Base-by-base conservation (phyloP, 2,797 vertebrate genomes). In the Siniperca undulata region DNA sequence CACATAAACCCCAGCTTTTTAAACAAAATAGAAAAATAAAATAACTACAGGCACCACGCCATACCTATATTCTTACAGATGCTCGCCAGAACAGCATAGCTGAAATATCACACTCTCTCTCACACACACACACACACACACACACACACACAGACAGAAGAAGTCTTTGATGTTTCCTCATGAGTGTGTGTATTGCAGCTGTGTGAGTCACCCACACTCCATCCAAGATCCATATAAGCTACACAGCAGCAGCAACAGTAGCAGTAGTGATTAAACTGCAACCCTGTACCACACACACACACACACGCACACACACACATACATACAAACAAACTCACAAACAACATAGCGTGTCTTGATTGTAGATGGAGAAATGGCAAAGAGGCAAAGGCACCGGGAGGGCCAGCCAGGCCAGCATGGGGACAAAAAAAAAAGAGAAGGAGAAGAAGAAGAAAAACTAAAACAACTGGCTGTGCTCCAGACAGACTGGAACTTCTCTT, bases 401-500 rank as follows among this genome's bases (percentile, higher is more conserved):
- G 93, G 93, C 89, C 71, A 81, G 74, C 62, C 69, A 59, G 65
- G 70, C 67, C 67, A 76, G 77, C 44, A 78, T 40, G 68, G 44
- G 34, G 71, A 85, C n/a, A 22, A 74, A 70, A 69, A 77, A 72
- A 64, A 50, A 48, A 70, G 24, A 36, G 53, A 72, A 64, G 7
- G 78, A 60, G 55, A 30, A 87, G 46, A 74, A 81, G 70, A 90
- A 64, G 84, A 80, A 90, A 81, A 90, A 75, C 86, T 91, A 67
- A 92, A 95, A 95, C 92, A 94, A 94, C 94, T 96, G 96, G 96
- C 95, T 93, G 94, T 81, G 89, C 93, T 96, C 96, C 96, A 97
- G 96, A 96, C 96, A 94, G 96, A 95, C 96, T 94, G 95, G 93
- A 94, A 96, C 96, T 96, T 96, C 96, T 97, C 95, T 92, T 97